These are phyloP conservation scores for Pavo muticus DNA, from an alignment of 2,113 vertebrate genomes.

Conservation along the genomic window DNA sequence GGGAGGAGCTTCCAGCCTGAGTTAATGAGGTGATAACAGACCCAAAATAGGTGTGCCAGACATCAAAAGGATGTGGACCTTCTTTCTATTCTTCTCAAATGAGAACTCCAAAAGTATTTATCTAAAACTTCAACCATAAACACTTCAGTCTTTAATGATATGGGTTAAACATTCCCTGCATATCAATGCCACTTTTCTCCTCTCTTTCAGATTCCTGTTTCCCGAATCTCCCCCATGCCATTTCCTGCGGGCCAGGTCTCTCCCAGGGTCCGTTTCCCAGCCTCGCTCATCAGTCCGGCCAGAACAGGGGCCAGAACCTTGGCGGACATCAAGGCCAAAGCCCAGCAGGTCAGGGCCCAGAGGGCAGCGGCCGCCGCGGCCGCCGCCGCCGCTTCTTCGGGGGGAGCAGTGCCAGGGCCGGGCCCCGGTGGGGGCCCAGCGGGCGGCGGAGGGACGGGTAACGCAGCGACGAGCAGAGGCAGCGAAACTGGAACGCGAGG, in stretches of 20 bases:
- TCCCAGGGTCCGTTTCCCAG: slow-evolving; percentile 84
- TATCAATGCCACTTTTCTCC: neutral
- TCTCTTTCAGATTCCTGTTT: slow-evolving; percentile 89
- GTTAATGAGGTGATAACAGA: accelerated
- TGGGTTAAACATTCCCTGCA: accelerated
- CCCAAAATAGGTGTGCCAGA: accelerated
- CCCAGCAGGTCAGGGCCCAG: slow-evolving; percentile 92
- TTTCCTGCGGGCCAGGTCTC: slow-evolving; percentile 87
- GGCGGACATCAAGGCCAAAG: slow-evolving; percentile 98
- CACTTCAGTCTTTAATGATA: accelerated
- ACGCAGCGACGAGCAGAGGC: slow-evolving; percentile 31
- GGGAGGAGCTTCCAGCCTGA: neutral
- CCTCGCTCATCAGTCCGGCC: slow-evolving; percentile 84
- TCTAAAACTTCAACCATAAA: accelerated
- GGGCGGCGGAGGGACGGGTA: slow-evolving; percentile 11
- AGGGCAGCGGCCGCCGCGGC: slow-evolving; percentile 85
- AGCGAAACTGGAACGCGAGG: slow-evolving; percentile 6
- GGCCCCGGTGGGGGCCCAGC: slow-evolving; percentile 78
- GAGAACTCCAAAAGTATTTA: neutral
- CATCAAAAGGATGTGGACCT: accelerated
- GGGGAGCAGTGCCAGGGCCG: slow-evolving; percentile 82
- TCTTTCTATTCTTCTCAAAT: accelerated
- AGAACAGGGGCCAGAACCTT: slow-evolving; percentile 93
- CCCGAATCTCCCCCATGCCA: slow-evolving; percentile 86
- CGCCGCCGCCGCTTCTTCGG: slow-evolving; percentile 71